Base-by-base conservation (phyloP, 2,888 invertebrate species). In the Taphrorychus bicolor region DNA sequence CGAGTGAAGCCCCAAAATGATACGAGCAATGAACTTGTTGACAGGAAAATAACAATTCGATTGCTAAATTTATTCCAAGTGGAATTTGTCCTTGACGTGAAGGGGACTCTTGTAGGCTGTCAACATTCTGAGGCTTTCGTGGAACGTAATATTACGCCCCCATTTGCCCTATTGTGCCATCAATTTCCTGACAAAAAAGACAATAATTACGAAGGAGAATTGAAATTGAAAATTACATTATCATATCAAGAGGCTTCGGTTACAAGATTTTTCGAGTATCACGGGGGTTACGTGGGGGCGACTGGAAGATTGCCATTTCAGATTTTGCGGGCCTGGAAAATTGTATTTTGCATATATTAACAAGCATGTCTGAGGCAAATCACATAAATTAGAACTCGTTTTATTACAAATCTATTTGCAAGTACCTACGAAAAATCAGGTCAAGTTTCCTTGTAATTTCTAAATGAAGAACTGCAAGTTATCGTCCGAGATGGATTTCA, bases 161-260 rank as follows among this genome's bases (percentile, higher is more conserved):
- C 61, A 61, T 48, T 69, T 69, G 64, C 69, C 69, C 64, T 64
- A 65, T 65, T 65, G 69, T 65, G 65, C 65, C 69, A 69, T 69
- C 69, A 69, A 69, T 69, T 69, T 65, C 64, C 64, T 54, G 64
- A 59, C 64, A 69, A 69, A 69, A 67, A 64, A 69, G 69, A 69
- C 69, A 69, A 69, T 69, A 69, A 69, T 69, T 69, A 64, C 64
- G 65, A 32, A 51, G 60, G 51, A 59, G 69, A 64, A 69, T 65
- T 69, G 69, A 64, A 69, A 69, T 69, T 65, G 69, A 69, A 69
- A 69, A 69, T 69, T 69, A 69, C 69, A 69, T 69, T 69, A 69
- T 69, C 69, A 69, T 69, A 69, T 69, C 69, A 69, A 69, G 69
- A 69, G 69, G 64, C 69, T 69, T 64, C 69, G 57, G 56, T 64